phyloP scores from a whole-genome alignment of 2,797 vertebrate species.

The Pogoniulus pusillus region DNA sequence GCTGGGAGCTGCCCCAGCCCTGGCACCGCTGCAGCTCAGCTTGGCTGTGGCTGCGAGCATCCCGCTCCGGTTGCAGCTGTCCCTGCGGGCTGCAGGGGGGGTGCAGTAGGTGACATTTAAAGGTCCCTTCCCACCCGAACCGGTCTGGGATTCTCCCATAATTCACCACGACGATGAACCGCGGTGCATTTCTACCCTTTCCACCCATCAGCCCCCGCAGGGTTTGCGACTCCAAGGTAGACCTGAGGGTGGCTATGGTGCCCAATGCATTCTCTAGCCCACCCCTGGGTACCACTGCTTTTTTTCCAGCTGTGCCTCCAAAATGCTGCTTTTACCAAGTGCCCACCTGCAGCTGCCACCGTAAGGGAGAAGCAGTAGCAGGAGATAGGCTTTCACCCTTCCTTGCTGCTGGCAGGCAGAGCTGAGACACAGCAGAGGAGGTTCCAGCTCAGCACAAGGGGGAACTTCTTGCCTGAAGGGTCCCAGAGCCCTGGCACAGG shows the following conservation, averaged over 20 bases:
- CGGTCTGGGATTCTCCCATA: too few species aligned
- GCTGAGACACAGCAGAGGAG: too few species aligned
- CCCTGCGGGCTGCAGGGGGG: too few species aligned
- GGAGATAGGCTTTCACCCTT: accelerated
- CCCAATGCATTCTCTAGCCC: not conserved
- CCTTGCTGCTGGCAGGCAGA: not conserved
- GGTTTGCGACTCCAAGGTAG: not conserved
- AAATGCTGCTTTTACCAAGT: accelerated
- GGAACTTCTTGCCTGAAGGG: too few species aligned
- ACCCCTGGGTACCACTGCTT: not conserved
- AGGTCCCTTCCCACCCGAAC: too few species aligned
- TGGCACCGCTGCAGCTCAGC: too few species aligned
- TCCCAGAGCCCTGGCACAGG: too few species aligned
- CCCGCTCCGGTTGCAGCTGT: too few species aligned
- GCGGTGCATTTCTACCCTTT: not conserved
- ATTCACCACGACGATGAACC: accelerated
- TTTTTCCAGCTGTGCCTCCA: not conserved
- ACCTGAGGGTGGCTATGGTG: not conserved
- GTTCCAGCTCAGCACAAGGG: too few species aligned
- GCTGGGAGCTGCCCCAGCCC: too few species aligned
- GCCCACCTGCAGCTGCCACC: not conserved
- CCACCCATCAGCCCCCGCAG: not conserved
- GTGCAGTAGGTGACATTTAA: too few species aligned
- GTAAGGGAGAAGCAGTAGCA: not conserved
- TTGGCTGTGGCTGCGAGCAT: too few species aligned